These are phyloP conservation scores for Brenthis ino DNA, from an alignment of 2,888 invertebrate species.

Conservation along the genomic window DNA sequence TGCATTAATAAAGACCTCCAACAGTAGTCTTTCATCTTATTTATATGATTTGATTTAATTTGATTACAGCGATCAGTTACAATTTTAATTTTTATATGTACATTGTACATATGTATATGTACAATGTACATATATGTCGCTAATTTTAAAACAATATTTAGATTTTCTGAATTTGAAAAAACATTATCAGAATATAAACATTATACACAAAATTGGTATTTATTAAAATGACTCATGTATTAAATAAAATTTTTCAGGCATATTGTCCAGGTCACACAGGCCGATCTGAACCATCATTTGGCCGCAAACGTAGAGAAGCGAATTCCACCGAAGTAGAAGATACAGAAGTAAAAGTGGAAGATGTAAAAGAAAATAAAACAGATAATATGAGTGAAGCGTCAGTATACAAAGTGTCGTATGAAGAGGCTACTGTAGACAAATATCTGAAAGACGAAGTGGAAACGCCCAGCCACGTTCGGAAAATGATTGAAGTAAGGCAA, in stretches of 20 bases:
- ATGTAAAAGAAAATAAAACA: conserved; percentile 48
- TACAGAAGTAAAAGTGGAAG: conserved; percentile 53
- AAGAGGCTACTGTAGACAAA: conserved; percentile 68
- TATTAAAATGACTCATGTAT: not conserved
- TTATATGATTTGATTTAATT: no score
- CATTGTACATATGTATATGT: no score
- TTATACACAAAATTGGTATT: not conserved
- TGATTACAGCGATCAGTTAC: no score
- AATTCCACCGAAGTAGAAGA: conserved; percentile 60
- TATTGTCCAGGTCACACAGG: conserved; percentile 92
- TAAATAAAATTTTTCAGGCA: conserved; percentile 75
- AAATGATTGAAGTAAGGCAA: conserved; percentile 90
- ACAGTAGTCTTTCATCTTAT: no score
- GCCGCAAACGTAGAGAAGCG: conserved; percentile 84
- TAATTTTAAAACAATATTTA: no score
- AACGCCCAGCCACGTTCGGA: conserved; percentile 90
- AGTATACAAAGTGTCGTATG: conserved; percentile 69
- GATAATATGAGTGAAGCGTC: conserved; percentile 53
- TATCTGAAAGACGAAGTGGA: conserved; percentile 80
- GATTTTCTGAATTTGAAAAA: no score
- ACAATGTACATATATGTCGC: no score
- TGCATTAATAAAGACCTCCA: no score
- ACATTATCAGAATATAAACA: not conserved
- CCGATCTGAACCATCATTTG: conserved; percentile 92
- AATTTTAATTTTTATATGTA: no score